Percentiles rank a stretch among this genome's conserved stretches.
Evolutionary conservation across 2,888 invertebrate genomes (phyloP).

Genomic region (Thalpophila matura): DNA sequence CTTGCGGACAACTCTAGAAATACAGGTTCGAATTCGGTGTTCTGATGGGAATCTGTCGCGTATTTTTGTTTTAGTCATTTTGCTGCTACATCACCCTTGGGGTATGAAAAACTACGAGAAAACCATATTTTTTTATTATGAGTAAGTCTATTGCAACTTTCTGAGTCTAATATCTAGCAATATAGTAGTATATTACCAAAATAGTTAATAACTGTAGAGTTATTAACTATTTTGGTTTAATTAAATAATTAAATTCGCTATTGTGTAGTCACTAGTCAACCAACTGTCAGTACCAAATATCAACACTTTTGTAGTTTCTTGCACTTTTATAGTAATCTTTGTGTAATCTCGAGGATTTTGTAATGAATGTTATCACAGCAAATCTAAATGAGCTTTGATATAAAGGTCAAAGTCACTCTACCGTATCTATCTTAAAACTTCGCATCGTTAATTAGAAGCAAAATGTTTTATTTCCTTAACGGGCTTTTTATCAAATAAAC

Average conservation of each 20-base stretch:
- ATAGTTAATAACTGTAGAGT: too few relatives aligned
- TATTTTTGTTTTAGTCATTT: slow-evolving; percentile 5
- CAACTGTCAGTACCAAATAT: background rate
- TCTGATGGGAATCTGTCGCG: slow-evolving; percentile 43
- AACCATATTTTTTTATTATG: too few relatives aligned
- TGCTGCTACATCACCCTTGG: background rate
- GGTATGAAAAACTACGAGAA: background rate
- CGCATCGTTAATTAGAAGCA: slow-evolving; percentile 39
- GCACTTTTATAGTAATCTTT: background rate
- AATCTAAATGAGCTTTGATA: slow-evolving; percentile 42
- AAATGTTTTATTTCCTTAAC: slow-evolving; percentile 17
- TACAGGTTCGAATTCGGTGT: slow-evolving; percentile 67
- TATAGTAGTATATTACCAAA: too few relatives aligned
- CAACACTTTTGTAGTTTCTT: background rate
- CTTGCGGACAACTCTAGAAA: slow-evolving; percentile 75
- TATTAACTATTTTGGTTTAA: too few relatives aligned
- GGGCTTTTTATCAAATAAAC: slow-evolving; percentile 10
- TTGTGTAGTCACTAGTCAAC: background rate
- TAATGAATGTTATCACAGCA: slow-evolving; percentile 42
- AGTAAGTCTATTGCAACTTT: too few relatives aligned
- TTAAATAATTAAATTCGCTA: too few relatives aligned
- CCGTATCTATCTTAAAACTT: slow-evolving; percentile 29
- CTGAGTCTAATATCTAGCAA: too few relatives aligned
- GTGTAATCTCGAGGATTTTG: slow-evolving; percentile 26
- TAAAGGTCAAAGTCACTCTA: slow-evolving; percentile 45